phyloP scores from a whole-genome alignment of 2,113 vertebrate genomes.

The Rhipidura dahli region DNA sequence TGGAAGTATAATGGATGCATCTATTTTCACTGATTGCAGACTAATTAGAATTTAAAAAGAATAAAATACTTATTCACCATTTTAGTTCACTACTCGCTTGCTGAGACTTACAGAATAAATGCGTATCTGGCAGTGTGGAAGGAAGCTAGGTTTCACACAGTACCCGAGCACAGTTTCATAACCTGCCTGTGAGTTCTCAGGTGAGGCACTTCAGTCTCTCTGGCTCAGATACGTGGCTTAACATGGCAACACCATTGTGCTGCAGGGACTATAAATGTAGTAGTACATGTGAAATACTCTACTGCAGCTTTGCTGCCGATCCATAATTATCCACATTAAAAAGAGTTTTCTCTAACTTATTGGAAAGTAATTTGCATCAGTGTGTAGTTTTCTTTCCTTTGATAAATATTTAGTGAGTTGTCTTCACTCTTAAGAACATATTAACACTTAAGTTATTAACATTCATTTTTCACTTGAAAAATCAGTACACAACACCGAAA shows the following conservation, averaged over 20 bases:
- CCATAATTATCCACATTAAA: background rate
- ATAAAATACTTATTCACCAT: background rate
- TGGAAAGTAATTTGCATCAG: background rate
- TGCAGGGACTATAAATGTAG: background rate
- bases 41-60: background rate
- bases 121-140: background rate
- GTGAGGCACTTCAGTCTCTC: background rate
- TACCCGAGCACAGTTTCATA: accelerated
- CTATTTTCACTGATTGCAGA: background rate
- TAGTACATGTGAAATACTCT: background rate
- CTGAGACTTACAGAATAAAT: background rate
- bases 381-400: accelerated
- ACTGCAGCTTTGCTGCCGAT: background rate
- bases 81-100: background rate
- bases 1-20: accelerated
- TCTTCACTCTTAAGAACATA: background rate
- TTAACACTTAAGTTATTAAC: background rate
- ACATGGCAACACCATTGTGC: background rate
- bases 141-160: background rate
- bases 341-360: background rate
- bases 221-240: background rate
- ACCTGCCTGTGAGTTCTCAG: background rate
- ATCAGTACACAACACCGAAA: background rate
- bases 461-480: background rate
- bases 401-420: background rate